Evolutionary conservation across 2,888 invertebrate genomes (phyloP).

Genomic region (Prenolepis imparis): DNA sequence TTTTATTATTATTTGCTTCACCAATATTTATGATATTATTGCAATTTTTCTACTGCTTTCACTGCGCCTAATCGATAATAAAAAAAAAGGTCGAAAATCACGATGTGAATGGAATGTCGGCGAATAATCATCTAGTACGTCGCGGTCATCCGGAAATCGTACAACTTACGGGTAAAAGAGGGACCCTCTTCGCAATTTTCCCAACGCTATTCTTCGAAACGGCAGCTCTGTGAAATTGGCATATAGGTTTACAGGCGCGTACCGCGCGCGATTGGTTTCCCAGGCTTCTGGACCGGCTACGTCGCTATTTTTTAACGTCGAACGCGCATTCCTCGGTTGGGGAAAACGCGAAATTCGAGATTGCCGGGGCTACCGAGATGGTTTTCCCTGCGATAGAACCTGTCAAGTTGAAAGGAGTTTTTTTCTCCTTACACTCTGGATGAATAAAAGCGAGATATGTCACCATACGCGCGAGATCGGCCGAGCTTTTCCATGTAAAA

Average conservation of each 20-base stretch:
- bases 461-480: background rate
- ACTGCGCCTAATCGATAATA: background rate
- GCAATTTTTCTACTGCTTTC: background rate
- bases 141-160: constrained; percentile 50
- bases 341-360: constrained; percentile 31
- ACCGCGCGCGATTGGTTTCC: constrained; percentile 71
- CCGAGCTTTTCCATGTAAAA: background rate
- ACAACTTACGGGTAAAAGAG: constrained; percentile 56
- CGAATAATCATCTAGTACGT: constrained; percentile 55
- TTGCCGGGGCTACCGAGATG: constrained; percentile 3
- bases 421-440: background rate
- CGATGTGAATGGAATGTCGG: constrained; percentile 28
- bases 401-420: background rate
- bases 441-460: background rate
- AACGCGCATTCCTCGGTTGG: constrained; percentile 9
- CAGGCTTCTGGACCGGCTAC: constrained; percentile 62
- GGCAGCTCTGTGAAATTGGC: constrained; percentile 57
- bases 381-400: constrained; percentile 29
- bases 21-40: background rate
- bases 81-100: constrained; percentile 39
- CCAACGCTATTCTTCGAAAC: constrained; percentile 46
- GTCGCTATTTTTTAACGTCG: constrained; percentile 43
- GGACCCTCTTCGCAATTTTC: constrained; percentile 36
- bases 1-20: background rate
- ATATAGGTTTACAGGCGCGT: constrained; percentile 56